Conservation (phyloP, 2,888 invertebrate genomes). For the Conops quadrifasciatus region DNA sequence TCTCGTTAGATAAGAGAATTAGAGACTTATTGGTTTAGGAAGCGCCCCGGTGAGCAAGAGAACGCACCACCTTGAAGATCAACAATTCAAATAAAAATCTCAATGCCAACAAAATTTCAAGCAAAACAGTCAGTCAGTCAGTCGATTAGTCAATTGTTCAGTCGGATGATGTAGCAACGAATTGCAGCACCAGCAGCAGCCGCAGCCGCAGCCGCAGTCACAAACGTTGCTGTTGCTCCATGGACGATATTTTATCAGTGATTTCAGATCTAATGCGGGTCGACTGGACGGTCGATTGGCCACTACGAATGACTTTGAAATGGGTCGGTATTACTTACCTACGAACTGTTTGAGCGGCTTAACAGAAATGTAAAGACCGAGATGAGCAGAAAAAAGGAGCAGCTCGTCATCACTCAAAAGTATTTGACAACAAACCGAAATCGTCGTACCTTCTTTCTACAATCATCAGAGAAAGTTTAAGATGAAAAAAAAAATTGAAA, state of each 20-base stretch:
- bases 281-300: background rate
- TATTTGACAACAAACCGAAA: constrained; percentile 4
- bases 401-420: constrained; percentile 6
- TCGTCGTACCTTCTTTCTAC: background rate
- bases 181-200: background rate
- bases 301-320: background rate
- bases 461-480: background rate
- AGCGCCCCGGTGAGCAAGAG: constrained; percentile 46
- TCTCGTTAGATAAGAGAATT: constrained; percentile 56
- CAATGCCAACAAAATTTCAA: background rate
- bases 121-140: background rate
- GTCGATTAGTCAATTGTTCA: background rate
- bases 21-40: constrained; percentile 43
- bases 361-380: background rate
- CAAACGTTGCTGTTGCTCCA: no score
- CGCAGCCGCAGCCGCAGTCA: background rate
- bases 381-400: background rate
- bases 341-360: background rate
- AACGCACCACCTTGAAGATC: background rate
- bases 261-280: constrained; percentile 39
- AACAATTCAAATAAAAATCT: no score
- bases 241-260: constrained; percentile 33
- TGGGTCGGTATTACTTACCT: background rate
- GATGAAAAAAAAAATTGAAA: background rate
- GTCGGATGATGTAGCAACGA: background rate